These are phyloP conservation scores for Rhopilema esculentum DNA, from an alignment of 30 jellyfish, hydroid and myxozoan genomes.

Conservation along the genomic window DNA sequence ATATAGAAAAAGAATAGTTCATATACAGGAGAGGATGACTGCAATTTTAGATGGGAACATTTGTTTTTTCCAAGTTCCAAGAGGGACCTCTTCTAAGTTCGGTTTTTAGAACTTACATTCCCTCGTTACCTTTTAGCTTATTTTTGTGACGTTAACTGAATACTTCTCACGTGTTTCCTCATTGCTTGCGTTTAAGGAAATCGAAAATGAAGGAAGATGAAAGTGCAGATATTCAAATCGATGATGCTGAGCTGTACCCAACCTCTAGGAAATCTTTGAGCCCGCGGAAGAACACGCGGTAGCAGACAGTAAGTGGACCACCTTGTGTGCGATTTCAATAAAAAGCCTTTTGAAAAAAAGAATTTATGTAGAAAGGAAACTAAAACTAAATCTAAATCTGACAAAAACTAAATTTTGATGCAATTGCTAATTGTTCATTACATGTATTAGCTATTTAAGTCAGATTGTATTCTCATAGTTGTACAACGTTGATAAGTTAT, in stretches of 20 bases:
- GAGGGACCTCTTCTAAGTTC: too few relatives aligned
- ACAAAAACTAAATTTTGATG: not conserved
- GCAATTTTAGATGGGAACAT: too few relatives aligned
- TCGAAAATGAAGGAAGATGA: conserved; percentile 37
- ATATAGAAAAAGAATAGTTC: too few relatives aligned
- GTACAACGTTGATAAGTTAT: not conserved
- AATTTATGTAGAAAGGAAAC: too few relatives aligned
- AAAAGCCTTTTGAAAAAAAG: too few relatives aligned
- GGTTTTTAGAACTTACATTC: too few relatives aligned
- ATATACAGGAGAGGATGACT: too few relatives aligned
- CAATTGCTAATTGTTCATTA: not conserved
- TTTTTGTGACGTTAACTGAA: too few relatives aligned
- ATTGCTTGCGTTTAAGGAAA: conserved; percentile 23
- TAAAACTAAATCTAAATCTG: not conserved
- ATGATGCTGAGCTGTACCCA: conserved; percentile 63
- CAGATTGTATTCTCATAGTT: not conserved
- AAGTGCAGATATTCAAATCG: not conserved
- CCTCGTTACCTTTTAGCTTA: too few relatives aligned
- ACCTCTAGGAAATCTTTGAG: conserved; percentile 68
- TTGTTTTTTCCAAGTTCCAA: too few relatives aligned
- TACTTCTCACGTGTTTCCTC: not conserved
- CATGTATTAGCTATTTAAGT: not conserved
- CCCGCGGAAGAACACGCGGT: conserved; percentile 50
- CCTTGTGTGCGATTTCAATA: too few relatives aligned
- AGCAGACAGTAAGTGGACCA: not conserved